phyloP scores from a whole-genome alignment of 2,797 vertebrate species.

The Pampus argenteus region DNA sequence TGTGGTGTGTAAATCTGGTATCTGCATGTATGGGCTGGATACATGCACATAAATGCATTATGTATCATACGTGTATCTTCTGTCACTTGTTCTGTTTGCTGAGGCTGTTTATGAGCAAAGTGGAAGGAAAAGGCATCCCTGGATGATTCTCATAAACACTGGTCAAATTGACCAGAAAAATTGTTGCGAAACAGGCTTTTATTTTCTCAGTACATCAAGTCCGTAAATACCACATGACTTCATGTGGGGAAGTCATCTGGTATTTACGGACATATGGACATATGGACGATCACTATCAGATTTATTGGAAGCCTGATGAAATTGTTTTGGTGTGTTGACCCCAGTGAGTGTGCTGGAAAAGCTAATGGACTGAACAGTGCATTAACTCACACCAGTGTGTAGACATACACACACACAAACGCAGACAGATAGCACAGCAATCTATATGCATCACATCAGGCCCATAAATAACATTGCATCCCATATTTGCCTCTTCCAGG shows the following conservation, averaged over 20 bases:
- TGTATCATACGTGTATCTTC: conserved; percentile 12
- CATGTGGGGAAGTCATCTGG: conserved; percentile 36
- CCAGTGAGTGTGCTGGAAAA: conserved; percentile 31
- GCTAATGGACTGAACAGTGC: conserved; percentile 37
- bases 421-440: background rate
- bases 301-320: conserved; percentile 57
- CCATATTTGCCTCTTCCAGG: conserved; percentile 50
- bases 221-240: too few species aligned
- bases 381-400: conserved; percentile 21
- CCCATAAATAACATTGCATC: conserved; percentile 16
- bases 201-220: too few species aligned
- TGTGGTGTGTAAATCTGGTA: conserved; percentile 38
- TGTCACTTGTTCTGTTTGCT: conserved; percentile 5
- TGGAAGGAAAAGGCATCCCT: too few species aligned
- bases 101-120: conserved; percentile 29
- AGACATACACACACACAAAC: conserved; percentile 11
- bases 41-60: conserved; percentile 8
- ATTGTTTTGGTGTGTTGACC: conserved; percentile 45
- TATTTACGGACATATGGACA: conserved; percentile 37
- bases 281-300: conserved; percentile 61
- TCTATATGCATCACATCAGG: background rate
- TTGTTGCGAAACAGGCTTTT: too few species aligned
- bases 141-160: too few species aligned
- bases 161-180: too few species aligned
- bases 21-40: conserved; percentile 8